Percentiles rank a stretch among this genome's conserved stretches.
Evolutionary conservation across 1,140 invertebrate genomes (phyloP).

Genomic region (Drosophila suzukii): DNA sequence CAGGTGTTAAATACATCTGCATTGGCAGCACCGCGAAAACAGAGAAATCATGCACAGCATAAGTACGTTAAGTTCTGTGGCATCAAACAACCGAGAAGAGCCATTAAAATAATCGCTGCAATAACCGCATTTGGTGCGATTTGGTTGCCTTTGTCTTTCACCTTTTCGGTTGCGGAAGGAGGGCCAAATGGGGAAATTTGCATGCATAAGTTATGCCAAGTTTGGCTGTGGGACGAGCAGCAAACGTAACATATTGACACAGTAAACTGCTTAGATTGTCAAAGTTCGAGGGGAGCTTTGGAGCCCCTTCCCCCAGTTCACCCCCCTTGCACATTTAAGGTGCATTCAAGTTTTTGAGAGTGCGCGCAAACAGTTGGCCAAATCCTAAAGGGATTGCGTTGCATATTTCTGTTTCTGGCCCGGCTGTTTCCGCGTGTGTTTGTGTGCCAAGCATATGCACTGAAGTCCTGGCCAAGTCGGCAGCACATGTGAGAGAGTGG

Average conservation of each 20-base stretch:
- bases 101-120: constrained; percentile 82
- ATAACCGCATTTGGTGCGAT: constrained; percentile 77
- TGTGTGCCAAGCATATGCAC: constrained; percentile 47
- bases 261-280: constrained; percentile 82
- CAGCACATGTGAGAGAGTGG: constrained; percentile 24
- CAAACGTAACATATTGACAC: constrained; percentile 77
- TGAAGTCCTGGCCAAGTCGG: constrained; percentile 34
- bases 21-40: constrained; percentile 29
- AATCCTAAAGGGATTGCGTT: constrained; percentile 53
- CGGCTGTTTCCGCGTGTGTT: constrained; percentile 18
- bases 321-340: constrained; percentile 32
- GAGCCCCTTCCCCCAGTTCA: background rate
- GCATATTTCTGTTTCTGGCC: constrained; percentile 46
- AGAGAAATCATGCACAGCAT: constrained; percentile 29
- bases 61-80: constrained; percentile 45
- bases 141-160: constrained; percentile 65
- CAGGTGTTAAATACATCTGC: constrained; percentile 61
- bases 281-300: constrained; percentile 66
- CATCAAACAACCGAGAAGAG: constrained; percentile 61
- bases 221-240: constrained; percentile 57
- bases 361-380: constrained; percentile 54
- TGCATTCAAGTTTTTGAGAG: constrained; percentile 69
- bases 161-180: constrained; percentile 60
- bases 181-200: constrained; percentile 56
- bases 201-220: constrained; percentile 78